Evolutionary conservation across 2,888 invertebrate genomes (phyloP), one percentile per base, ranked within the genome.

Genomic region (Machimus rusticus): DNA sequence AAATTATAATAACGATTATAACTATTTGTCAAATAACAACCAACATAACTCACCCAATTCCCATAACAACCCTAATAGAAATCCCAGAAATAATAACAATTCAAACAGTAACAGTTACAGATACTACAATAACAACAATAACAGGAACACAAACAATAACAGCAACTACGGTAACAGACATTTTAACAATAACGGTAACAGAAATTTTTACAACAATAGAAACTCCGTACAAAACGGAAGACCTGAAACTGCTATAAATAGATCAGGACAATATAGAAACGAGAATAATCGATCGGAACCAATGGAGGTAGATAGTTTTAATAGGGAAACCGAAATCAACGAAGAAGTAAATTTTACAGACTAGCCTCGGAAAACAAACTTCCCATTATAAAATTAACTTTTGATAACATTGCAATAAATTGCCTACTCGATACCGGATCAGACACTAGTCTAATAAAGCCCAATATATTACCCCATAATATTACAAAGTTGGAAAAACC

Each of bases 361-460:
- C 37, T 55, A 23, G 86, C 77, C 77, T 66, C 79, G 43, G 23
- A 57, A 55, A 55, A 55, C 12, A 66, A 98, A 97, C 93, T 86
- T 1, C 86, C 86, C 8, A 86, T 86, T 14, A 28, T 74, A 74
- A 87, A 87, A 87, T 34, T 87, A 57, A 74, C 76, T 6, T 74
- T 87, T 76, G 81, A 76, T 8, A 76, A 82, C 74, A 87, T 74
- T 23, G 0, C 37, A 23, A 74, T 87, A 28, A 81, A 87, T 46
- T 87, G 76, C 16, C 19, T 87, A 31, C n/a, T 82, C 8, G 82
- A 87, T 81, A 74, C 87, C 19, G 82, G 87, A 76, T 82, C 82
- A 34, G 87, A 87, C 74, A 74, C 81, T 14, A 81, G 87, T 74
- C 23, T 87, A n/a, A 57, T 87, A 28, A 87, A 87, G 74, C 81